phyloP scores from a whole-genome alignment of 2,797 vertebrate genomes.

The Pipistrellus kuhlii region DNA sequence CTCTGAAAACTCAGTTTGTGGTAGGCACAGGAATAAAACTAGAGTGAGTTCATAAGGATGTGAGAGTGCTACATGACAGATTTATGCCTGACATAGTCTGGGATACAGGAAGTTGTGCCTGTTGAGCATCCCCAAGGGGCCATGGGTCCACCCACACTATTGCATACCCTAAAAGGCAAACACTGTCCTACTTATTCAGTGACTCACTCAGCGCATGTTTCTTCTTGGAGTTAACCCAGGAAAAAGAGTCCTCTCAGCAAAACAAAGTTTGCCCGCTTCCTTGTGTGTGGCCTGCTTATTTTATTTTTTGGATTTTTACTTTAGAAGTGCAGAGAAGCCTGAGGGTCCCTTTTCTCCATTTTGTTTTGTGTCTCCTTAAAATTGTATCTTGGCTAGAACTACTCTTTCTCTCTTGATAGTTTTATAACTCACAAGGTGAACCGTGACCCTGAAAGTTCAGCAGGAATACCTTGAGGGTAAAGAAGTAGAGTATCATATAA shows the following conservation, averaged over 20 bases:
- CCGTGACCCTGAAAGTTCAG: conserved; percentile 59
- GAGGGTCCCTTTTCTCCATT: conserved; percentile 61
- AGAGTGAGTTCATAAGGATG: background rate
- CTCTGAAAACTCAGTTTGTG: conserved; percentile 26
- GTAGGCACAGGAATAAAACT: background rate
- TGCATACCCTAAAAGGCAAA: conserved; percentile 70
- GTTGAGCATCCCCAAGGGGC: background rate
- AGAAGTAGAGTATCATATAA: conserved; percentile 67
- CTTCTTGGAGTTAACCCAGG: conserved; percentile 73
- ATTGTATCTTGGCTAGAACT: conserved; percentile 64
- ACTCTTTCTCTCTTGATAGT: conserved; percentile 51
- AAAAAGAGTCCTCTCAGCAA: conserved; percentile 77
- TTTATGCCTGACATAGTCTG: conserved; percentile 15
- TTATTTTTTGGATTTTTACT: conserved; percentile 69
- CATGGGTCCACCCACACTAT: background rate
- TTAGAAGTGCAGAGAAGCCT: conserved; percentile 64
- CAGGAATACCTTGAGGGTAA: conserved; percentile 51
- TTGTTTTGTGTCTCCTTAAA: conserved; percentile 70
- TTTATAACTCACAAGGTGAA: conserved; percentile 63
- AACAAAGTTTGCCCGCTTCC: conserved; percentile 72
- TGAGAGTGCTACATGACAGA: background rate
- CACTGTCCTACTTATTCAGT: conserved; percentile 73
- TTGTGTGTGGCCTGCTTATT: conserved; percentile 71
- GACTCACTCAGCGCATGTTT: conserved; percentile 58
- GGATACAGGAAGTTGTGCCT: background rate